Base-by-base conservation (phyloP, 2,888 invertebrate genomes). In the Sphaerophoria taeniata region DNA sequence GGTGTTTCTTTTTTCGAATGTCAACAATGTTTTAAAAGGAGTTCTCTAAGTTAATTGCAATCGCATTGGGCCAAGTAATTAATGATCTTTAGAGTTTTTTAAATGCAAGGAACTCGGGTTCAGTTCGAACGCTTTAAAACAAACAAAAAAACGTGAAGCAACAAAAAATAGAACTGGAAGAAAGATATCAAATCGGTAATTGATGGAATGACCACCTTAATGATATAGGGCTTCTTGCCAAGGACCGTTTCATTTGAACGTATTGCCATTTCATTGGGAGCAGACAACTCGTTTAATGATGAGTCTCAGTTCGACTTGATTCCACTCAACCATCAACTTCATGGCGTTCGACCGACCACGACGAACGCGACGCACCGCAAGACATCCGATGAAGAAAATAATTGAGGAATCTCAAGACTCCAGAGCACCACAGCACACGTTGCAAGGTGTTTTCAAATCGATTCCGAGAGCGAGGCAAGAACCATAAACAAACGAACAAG, bases 131-230 rank as follows among this genome's bases (percentile, higher is more conserved):
- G 55, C 11, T 31, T 12, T 3, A 14, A 16, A 6, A 34, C 55
- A 67, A 33, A 45, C 11, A 11, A 4, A 39, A 39, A n/a, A 31
- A 53, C 6, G 6, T 4, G 24, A 34, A 5, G 34, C 33, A 65
- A 65, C 39, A 3, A 67, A 76, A 61, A 74, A 74, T 49, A 43
- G 39, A 77, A 63, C 53, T 60, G 69, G 69, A 58, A 75, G 71
- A 47, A 72, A 76, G 80, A 81, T 81, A 77, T 81, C 72, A 58
- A 56, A 53, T 16, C 43, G 69, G 85, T 81, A 85, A 85, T 85
- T 85, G 85, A 85, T 85, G 80, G 76, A 85, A 81, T 81, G 81
- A 70, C 81, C 81, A 80, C 80, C 81, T 77, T 81, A 81, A 85
- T 85, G 24, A 24, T 85, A 70, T 81, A 85, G 75, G 72, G 47